A percentile compares a stretch with the other conserved stretches of the same genome.
Conservation (phyloP, 2,113 vertebrate genomes). For the Dipodomys stephensi region DNA sequence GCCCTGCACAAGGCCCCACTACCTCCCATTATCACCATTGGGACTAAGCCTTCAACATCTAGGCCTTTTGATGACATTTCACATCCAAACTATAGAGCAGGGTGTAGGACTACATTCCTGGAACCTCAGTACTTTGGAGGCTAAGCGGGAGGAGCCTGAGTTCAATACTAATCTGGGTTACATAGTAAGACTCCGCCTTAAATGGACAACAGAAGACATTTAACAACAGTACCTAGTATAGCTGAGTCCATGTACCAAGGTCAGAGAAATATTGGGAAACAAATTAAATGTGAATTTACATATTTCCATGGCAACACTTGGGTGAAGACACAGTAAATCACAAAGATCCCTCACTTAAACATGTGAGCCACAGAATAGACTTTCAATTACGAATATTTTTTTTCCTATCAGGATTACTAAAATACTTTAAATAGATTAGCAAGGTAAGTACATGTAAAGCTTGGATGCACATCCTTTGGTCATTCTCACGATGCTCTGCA, state of each 20-base stretch:
- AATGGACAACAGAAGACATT: not conserved
- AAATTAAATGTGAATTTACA: conserved; percentile 33
- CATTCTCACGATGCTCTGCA: not conserved
- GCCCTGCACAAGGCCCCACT: no score
- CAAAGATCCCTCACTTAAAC: conserved; percentile 1
- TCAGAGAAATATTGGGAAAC: not conserved
- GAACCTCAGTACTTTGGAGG: no score
- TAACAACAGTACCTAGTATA: not conserved
- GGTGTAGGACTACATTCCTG: no score
- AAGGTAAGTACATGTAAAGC: conserved; percentile 28
- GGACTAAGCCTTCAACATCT: no score
- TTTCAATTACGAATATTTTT: conserved; percentile 31
- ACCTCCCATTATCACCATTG: not conserved
- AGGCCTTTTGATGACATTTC: not conserved
- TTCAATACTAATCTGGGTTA: not conserved
- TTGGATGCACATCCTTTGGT: conserved; percentile 14
- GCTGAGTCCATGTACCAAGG: not conserved
- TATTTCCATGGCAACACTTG: not conserved
- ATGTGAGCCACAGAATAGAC: conserved; percentile 56
- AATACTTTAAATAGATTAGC: not conserved
- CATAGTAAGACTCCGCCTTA: not conserved
- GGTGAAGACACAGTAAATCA: not conserved
- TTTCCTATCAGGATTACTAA: not conserved
- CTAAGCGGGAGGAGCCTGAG: no score
- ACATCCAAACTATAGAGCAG: not conserved